Evolutionary conservation across 2,888 invertebrate genomes (phyloP).

Genomic region (Lamproptera curius): DNA sequence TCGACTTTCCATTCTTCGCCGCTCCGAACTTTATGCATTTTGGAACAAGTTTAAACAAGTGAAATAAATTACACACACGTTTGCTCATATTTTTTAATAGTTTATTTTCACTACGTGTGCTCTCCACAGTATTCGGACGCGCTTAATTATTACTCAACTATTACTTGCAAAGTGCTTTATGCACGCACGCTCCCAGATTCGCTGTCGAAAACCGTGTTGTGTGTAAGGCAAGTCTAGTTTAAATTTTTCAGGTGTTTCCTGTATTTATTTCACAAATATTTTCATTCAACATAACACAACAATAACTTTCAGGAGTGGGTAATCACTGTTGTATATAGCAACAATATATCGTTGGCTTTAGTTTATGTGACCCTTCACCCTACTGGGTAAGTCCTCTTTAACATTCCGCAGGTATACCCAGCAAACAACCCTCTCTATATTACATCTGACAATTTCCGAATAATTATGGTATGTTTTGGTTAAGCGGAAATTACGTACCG

Average conservation of each 20-base stretch:
- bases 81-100: slow-evolving; percentile 8
- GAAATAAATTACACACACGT: slow-evolving; percentile 7
- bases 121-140: slow-evolving; percentile 7
- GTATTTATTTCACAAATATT: too few species aligned
- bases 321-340: too few species aligned
- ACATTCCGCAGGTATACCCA: slow-evolving; percentile 42
- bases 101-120: slow-evolving; percentile 14
- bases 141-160: slow-evolving; percentile 17
- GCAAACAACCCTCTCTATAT: slow-evolving; percentile 44
- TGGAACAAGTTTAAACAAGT: slow-evolving; percentile 6
- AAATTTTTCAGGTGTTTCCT: too few species aligned
- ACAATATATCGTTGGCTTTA: too few species aligned
- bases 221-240: too few species aligned
- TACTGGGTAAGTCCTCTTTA: slow-evolving; percentile 28
- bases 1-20: not conserved
- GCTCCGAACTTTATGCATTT: slow-evolving; percentile 1
- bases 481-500: slow-evolving; percentile 64
- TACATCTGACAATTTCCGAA: slow-evolving; percentile 60
- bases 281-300: too few species aligned
- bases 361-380: not conserved
- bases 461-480: slow-evolving; percentile 64
- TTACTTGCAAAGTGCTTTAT: slow-evolving; percentile 14
- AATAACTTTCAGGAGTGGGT: too few species aligned
- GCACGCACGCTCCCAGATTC: slow-evolving; percentile 10
- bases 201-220: slow-evolving; percentile 2